These are phyloP conservation scores for Siniperca obscura DNA, from an alignment of 2,797 vertebrate genomes.

Conservation along the genomic window DNA sequence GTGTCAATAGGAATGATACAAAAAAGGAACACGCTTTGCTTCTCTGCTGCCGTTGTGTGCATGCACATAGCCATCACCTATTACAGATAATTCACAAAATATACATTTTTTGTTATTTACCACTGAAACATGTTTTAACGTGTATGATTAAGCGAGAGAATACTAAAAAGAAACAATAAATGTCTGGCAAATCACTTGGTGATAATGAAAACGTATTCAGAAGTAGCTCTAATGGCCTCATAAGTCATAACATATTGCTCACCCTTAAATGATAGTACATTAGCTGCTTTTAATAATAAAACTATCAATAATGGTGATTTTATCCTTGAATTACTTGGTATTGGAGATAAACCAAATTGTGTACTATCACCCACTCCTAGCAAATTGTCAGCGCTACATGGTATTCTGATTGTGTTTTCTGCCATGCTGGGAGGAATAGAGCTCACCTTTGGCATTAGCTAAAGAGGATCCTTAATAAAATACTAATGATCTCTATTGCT, in stretches of 20 bases:
- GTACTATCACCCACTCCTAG: neutral
- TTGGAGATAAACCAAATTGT: constrained; percentile 3
- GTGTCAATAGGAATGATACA: no score
- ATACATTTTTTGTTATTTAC: neutral
- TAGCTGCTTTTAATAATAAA: neutral
- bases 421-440: neutral
- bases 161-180: neutral
- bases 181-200: neutral
- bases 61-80: neutral
- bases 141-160: neutral
- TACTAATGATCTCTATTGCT: constrained; percentile 45
- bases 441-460: constrained; percentile 43
- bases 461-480: constrained; percentile 45
- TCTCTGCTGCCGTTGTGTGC: neutral
- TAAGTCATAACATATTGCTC: neutral
- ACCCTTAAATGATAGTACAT: neutral
- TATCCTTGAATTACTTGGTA: neutral
- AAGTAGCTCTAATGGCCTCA: neutral
- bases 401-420: constrained; percentile 24
- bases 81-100: neutral
- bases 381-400: neutral
- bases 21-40: neutral
- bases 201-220: neutral
- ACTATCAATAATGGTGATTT: neutral
- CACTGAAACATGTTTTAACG: neutral